These are phyloP conservation scores for Chelidonichthys spinosus DNA, from an alignment of 2,797 vertebrate genomes.

Conservation along the genomic window DNA sequence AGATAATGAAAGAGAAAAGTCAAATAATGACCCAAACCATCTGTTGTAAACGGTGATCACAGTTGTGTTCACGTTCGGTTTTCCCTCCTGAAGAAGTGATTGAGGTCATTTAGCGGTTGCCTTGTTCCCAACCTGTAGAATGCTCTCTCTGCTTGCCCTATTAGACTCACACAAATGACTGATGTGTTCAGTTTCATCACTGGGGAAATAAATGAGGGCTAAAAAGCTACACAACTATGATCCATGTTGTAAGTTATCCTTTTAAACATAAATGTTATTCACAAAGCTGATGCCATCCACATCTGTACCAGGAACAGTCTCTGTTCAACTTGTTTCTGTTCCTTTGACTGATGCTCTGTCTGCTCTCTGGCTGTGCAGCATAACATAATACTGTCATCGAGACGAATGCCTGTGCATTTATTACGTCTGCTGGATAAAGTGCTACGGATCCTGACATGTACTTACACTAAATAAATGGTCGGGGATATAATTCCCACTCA, in stretches of 20 bases:
- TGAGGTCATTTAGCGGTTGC: background rate
- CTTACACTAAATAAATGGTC: conserved; percentile 33
- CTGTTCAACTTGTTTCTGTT: background rate
- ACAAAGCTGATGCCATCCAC: background rate
- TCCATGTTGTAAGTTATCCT: background rate
- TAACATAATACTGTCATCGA: conserved; percentile 28
- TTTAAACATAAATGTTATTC: background rate
- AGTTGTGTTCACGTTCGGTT: background rate
- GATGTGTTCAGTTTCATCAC: background rate
- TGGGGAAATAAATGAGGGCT: background rate
- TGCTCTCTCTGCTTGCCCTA: background rate
- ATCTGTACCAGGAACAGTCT: background rate
- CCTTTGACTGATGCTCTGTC: conserved; percentile 17
- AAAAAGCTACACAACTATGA: background rate
- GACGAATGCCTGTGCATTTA: conserved; percentile 22
- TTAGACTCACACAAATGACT: background rate
- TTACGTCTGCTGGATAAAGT: conserved; percentile 26
- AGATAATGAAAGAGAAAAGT: background rate
- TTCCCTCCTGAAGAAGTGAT: background rate
- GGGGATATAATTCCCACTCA: conserved; percentile 11
- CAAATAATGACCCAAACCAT: background rate
- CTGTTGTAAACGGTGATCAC: background rate
- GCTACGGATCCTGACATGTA: conserved; percentile 28
- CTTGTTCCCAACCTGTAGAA: background rate
- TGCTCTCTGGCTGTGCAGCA: conserved; percentile 14